Evolutionary conservation across 2,888 invertebrate genomes (phyloP), one percentile per base, ranked within the genome.

Genomic region (Physocephala rufipes): DNA sequence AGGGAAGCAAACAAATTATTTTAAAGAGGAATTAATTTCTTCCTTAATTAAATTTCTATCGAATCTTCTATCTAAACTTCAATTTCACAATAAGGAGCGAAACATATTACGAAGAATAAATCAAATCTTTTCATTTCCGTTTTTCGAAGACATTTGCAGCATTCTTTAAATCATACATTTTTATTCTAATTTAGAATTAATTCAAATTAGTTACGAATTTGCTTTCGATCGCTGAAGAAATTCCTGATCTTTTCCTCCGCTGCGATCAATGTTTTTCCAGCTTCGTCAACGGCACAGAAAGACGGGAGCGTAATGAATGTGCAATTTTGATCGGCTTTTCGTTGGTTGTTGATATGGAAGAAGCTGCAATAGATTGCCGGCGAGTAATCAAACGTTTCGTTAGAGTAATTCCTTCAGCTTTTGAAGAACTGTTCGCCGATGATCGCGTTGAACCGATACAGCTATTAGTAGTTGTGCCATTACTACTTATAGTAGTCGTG

Each of bases 251-350:
- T 5, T 16, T 65, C 51, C 49, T 51, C 36, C 13, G 66, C 13
- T 21, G 73, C 77, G 9, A 36, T 84, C 80, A 85, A 82, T 84
- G 84, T 74, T 81, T 81, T 71, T 85, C 85, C 67, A 79, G 79
- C 82, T 88, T 88, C 74, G 83, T 86, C 67, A 87, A 75, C 24
- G 87, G 86, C 76, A 87, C 78, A 49, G 88, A 87, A 28, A 88
- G 81, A 68, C 88, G 84, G 73, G 88, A 88, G 69, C 88, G 84
- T 70, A 85, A 74, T 30, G 81, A 79, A 73, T 82, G 82, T 26
- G 76, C 73, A 9, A 75, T 26, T 74, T 74, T 75, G 26, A 68
- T 65, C 43, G 64, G 73, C 45, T 72, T 63, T 58, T 59, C 73
- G 53, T 71, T 66, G 24, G 21, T 12, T 19, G 30, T 43, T 66